phyloP scores from a whole-genome alignment of 2,113 vertebrate genomes.

The Galbula dea region DNA sequence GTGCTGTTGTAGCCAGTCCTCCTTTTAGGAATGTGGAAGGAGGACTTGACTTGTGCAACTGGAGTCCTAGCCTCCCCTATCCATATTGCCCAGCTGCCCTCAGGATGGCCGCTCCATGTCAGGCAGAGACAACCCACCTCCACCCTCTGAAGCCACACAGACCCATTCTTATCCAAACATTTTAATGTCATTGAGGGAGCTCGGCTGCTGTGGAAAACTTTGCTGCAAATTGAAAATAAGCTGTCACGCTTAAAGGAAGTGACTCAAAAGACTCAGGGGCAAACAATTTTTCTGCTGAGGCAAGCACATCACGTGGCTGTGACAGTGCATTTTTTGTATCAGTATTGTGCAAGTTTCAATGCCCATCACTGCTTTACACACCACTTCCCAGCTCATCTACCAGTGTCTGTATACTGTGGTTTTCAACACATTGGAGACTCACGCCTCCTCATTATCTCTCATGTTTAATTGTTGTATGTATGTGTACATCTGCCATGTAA shows the following conservation, averaged over 20 bases:
- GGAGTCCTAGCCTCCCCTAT: background rate
- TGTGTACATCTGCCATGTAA: background rate
- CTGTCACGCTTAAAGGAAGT: background rate
- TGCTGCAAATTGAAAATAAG: background rate
- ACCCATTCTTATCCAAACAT: background rate
- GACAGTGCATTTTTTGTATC: background rate
- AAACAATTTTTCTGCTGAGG: background rate
- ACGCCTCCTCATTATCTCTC: fast-evolving
- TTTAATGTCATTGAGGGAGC: background rate
- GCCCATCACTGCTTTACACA: fast-evolving
- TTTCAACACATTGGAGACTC: background rate
- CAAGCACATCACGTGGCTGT: background rate
- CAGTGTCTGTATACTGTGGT: background rate
- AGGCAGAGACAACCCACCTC: background rate
- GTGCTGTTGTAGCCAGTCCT: background rate
- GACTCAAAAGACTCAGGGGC: background rate
- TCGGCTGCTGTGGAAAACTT: background rate
- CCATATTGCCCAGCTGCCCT: background rate
- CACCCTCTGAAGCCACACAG: background rate
- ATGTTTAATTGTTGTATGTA: background rate
- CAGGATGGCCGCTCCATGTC: background rate
- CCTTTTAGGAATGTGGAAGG: background rate
- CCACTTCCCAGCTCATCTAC: background rate
- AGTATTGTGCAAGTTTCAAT: fast-evolving
- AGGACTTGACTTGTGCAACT: background rate